Conservation (phyloP, 2,797 vertebrate genomes). For the Melanotaenia nigrans region DNA sequence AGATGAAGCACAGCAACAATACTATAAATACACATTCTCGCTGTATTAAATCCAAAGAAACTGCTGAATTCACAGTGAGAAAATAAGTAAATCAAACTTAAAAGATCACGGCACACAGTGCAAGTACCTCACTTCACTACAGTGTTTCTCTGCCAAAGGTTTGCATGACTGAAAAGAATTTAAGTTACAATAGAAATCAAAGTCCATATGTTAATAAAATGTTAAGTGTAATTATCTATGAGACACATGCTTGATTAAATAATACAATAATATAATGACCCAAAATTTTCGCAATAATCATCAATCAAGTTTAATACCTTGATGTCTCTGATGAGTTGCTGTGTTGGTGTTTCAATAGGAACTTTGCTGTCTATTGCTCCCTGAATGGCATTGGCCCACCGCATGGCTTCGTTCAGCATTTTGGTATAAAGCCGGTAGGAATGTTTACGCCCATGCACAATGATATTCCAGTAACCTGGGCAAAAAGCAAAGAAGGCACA, state of each 20-base stretch:
- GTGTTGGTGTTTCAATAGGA: conserved; percentile 93
- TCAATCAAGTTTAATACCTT: conserved; percentile 80
- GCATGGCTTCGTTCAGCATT: conserved; percentile 92
- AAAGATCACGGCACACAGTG: conserved; percentile 67
- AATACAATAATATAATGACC: background rate
- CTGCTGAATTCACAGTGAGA: background rate
- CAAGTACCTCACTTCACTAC: conserved; percentile 82
- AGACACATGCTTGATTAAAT: background rate
- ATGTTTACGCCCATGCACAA: conserved; percentile 91
- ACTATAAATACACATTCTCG: background rate
- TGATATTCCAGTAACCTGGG: conserved; percentile 92
- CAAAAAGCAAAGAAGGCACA: background rate
- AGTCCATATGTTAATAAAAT: conserved; percentile 14
- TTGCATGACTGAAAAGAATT: conserved; percentile 73
- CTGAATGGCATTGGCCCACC: conserved; percentile 92
- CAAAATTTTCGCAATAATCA: background rate
- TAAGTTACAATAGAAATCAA: conserved; percentile 33
- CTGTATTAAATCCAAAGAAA: conserved; percentile 10
- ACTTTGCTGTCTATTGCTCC: conserved; percentile 92
- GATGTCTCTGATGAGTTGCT: conserved; percentile 94
- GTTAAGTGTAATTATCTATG: background rate
- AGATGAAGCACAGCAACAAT: background rate
- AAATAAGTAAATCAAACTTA: conserved; percentile 18
- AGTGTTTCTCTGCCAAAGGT: conserved; percentile 68
- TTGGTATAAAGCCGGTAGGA: conserved; percentile 93